Conservation (phyloP, 2,113 vertebrate genomes). For the Ictalurus punctatus region DNA sequence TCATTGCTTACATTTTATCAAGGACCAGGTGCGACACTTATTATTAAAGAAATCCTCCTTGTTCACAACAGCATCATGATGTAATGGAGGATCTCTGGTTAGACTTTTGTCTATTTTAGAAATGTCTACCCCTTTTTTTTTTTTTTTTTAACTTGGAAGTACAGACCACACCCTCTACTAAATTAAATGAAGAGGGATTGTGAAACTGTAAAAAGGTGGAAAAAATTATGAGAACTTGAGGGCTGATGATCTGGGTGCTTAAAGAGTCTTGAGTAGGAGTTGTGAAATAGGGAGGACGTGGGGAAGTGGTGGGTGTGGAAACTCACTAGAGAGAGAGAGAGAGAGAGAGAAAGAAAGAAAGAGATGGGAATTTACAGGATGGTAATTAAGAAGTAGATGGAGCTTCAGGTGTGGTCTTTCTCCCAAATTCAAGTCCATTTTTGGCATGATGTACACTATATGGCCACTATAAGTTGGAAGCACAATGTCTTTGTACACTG, state of each 20-base stretch:
- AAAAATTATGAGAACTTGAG: not conserved
- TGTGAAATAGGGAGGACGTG: conserved; percentile 1
- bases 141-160: too few relatives aligned
- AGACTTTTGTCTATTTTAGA: not conserved
- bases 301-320: conserved; percentile 18
- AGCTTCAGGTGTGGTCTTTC: not conserved
- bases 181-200: not conserved
- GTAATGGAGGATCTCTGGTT: not conserved
- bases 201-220: not conserved
- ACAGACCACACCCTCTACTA: not conserved
- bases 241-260: not conserved
- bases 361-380: not conserved
- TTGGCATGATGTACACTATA: not conserved
- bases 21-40: not conserved
- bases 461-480: not conserved
- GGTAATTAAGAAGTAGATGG: not conserved
- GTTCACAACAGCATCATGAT: not conserved
- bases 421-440: not conserved
- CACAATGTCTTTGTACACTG: not conserved
- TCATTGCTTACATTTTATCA: not conserved
- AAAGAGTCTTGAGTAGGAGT: not conserved
- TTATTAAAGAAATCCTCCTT: not conserved
- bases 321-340: not conserved
- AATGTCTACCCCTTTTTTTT: not conserved
- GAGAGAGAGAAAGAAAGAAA: too few relatives aligned